Base-by-base conservation (phyloP, 2,113 vertebrate genomes). In the Brevimyrus niger region DNA sequence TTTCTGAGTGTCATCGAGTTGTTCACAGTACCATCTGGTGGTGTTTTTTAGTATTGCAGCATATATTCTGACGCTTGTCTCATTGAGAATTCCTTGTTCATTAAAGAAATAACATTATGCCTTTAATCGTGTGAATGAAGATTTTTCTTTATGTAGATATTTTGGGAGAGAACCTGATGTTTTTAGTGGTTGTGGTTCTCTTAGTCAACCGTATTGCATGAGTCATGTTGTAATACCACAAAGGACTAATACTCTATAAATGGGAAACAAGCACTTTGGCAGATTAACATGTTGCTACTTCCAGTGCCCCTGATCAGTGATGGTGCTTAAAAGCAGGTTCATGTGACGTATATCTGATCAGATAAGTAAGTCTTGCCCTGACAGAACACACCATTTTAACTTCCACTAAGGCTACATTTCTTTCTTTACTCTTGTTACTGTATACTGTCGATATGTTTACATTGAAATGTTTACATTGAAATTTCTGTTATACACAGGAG, bases 1-100 rank as follows among this genome's bases (percentile, higher is more conserved):
- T 83, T 44, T 27, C 35, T 27, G 21, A 58, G 42, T 35, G 23
- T 42, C 44, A 73, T 58, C 31, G 3, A 3, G 11, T 73, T 90
- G 35, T 10, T 61, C 92, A 89, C 93, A 89, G 93, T 93, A 89
- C 91, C 93, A 94, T 93, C 94, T 90, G 89, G 90, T 93, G 94
- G 91, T 50, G 19, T 2, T 42, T 69, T 82, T 80, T 65, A 0
- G 73, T 73, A 61, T n/a, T 88, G 23, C 48, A 58, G 73, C 13
- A 21, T 82, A 48, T 65, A 27, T 23, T 19, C 27, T 88, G 83
- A 21, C 27, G 13, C 21, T 0, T 9, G 47, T 23, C 27, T 10
- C 73, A 80, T 19, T 80, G 15, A n/a, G 8, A 38, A 61, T 42
- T 73, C n/a, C 3, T 50, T 4, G 38, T 31, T 47, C 2, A 17